Base-by-base conservation (phyloP, 2,113 vertebrate genomes). In the Thomomys bottae region DNA sequence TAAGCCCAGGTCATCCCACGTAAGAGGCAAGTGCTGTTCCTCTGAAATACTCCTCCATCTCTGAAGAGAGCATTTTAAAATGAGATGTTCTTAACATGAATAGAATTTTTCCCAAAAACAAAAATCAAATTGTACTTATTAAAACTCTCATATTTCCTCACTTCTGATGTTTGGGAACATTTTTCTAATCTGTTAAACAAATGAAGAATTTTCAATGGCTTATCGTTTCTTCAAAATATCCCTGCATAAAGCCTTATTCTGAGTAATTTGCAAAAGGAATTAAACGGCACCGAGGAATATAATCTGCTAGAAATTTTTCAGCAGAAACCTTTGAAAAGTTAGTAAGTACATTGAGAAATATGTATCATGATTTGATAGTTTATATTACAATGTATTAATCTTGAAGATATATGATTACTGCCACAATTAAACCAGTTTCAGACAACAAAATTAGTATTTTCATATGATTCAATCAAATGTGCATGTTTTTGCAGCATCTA, bases 161-260 rank as follows among this genome's bases (percentile, higher is more conserved):
- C 23, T 87, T 63, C 63, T 38, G 81, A 80, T 73, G 24, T 38
- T 76, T 92, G 30, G 32, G 57, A 90, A 82, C 34, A 67, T 76
- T 79, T 54, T 92, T 88, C 59, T 76, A 79, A 67, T 5, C 11
- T 95, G 63, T 72, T 81, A 81, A 75, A 84, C n/a, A 90, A 93
- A 89, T 68, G 36, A 86, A 90, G 18, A 77, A 3, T 45, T 72
- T 54, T 49, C 40, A 67, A 42, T 26, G 23, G 18, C 24, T 88
- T 90, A 85, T 49, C 30, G 45, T 76, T 28, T 81, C 3, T 63
- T 80, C 63, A 80, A 88, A 83, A 85, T 83, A 78, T 6, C 38
- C 38, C 78, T 80, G 11, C 38, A 40, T 3, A 49, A 68, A 34
- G 72, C 15, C 24, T 70, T n/a, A n/a, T n/a, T 87, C 24, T 79